Percentiles rank a stretch among this genome's conserved stretches.
Conservation (phyloP, 2,113 vertebrate species). For the Chaetodon trifascialis region DNA sequence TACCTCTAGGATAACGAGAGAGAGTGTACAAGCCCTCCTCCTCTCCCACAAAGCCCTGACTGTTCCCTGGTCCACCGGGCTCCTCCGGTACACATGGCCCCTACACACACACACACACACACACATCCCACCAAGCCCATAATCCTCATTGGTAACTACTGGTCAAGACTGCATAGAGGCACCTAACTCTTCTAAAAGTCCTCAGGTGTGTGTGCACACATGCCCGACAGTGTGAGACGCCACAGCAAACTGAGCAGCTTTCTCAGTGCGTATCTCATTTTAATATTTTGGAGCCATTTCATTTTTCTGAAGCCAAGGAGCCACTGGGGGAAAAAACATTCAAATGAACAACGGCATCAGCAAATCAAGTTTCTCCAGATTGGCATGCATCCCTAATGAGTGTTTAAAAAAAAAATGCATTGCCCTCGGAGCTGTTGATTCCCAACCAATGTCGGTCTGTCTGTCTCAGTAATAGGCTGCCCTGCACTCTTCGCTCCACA, state of each 20-base stretch:
- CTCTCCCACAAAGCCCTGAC: conserved; percentile 84
- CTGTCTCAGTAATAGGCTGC: conserved; percentile 72
- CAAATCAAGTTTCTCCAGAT: conserved; percentile 74
- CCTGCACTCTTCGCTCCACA: conserved; percentile 64
- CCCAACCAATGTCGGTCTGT: conserved; percentile 58
- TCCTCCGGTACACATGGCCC: conserved; percentile 85
- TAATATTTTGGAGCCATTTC: conserved; percentile 56
- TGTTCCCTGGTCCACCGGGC: conserved; percentile 88
- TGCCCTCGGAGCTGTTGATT: conserved; percentile 73
- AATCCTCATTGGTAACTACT: conserved; percentile 20
- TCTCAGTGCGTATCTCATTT: conserved; percentile 52
- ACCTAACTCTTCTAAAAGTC: conserved; percentile 4
- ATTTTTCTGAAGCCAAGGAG: conserved; percentile 62
- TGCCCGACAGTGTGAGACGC: conserved; percentile 21
- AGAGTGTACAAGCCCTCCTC: conserved; percentile 58
- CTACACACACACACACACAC: conserved; percentile 40
- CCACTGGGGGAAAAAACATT: conserved; percentile 63
- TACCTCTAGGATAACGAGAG: conserved; percentile 56
- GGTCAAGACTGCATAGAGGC: conserved; percentile 7
- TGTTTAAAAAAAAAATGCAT: conserved; percentile 31
- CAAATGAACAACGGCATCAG: conserved; percentile 76
- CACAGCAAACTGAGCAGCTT: conserved; percentile 24
- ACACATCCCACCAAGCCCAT: conserved; percentile 12
- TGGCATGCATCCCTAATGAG: conserved; percentile 79
- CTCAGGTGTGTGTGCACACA: conserved; percentile 37